These are phyloP conservation scores for Cyaniris semiargus DNA, from an alignment of 2,888 invertebrate genomes.

Conservation along the genomic window DNA sequence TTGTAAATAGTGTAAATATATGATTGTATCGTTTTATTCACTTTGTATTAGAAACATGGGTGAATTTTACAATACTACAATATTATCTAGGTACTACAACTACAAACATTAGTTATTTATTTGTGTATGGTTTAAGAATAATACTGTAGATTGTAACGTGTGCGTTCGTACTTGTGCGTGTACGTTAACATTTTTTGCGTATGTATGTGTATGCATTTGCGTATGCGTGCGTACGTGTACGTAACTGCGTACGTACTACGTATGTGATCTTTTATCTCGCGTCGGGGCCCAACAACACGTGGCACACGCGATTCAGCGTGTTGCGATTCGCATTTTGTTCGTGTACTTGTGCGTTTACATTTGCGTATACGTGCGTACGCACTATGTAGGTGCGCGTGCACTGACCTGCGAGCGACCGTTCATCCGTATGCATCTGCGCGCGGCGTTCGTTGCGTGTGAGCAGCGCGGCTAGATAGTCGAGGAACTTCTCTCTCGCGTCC, in stretches of 20 bases:
- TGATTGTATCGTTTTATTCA: neutral
- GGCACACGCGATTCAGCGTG: neutral
- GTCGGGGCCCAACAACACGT: neutral
- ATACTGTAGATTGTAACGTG: neutral
- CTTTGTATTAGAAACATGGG: neutral
- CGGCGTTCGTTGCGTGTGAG: constrained; percentile 91
- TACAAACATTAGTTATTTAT: neutral
- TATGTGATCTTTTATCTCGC: neutral
- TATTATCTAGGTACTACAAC: neutral
- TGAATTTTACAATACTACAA: neutral
- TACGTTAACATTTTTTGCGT: neutral
- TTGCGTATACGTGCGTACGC: neutral
- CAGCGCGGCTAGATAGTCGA: constrained; percentile 89
- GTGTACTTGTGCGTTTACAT: neutral
- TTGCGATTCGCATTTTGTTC: neutral
- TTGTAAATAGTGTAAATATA: neutral
- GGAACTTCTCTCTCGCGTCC: constrained; percentile 88
- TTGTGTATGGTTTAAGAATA: no score
- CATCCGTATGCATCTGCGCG: constrained; percentile 94
- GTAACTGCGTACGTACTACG: neutral
- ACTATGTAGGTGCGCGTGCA: constrained; percentile 1
- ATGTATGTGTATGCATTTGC: neutral
- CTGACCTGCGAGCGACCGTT: constrained; percentile 86
- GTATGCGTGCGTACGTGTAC: neutral
- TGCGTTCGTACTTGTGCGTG: neutral